phyloP scores from a whole-genome alignment of 2,797 vertebrate species.

The Luscinia luscinia region DNA sequence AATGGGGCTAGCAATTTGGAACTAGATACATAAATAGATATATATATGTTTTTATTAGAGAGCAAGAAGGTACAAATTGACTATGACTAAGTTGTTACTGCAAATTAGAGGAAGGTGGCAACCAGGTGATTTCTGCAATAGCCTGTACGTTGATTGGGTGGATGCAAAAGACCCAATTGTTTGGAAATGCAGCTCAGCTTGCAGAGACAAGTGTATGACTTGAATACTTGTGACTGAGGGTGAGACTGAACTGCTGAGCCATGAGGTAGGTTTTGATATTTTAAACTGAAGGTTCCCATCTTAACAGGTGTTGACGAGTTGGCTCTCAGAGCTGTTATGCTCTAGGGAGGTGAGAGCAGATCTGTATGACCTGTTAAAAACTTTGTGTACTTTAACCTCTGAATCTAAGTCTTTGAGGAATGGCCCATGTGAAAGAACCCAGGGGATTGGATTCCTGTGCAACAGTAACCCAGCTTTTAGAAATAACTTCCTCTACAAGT shows the following conservation, averaged over 20 bases:
- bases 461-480: neutral
- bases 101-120: neutral
- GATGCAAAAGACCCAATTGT: neutral
- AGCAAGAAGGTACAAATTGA: neutral
- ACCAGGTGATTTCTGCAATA: neutral
- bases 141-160: rapidly evolving
- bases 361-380: neutral
- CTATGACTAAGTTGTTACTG: neutral
- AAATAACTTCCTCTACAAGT: neutral
- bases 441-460: neutral
- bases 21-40: neutral
- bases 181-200: neutral
- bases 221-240: neutral
- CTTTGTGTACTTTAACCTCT: neutral
- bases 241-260: neutral
- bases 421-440: neutral
- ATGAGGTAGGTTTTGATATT: neutral
- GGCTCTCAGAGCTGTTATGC: neutral
- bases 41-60: neutral
- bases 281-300: neutral
- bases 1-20: neutral
- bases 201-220: neutral
- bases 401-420: neutral
- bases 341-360: neutral
- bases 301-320: neutral